phyloP scores from a whole-genome alignment of 2,888 invertebrate genomes.

The Erebia palarica region DNA sequence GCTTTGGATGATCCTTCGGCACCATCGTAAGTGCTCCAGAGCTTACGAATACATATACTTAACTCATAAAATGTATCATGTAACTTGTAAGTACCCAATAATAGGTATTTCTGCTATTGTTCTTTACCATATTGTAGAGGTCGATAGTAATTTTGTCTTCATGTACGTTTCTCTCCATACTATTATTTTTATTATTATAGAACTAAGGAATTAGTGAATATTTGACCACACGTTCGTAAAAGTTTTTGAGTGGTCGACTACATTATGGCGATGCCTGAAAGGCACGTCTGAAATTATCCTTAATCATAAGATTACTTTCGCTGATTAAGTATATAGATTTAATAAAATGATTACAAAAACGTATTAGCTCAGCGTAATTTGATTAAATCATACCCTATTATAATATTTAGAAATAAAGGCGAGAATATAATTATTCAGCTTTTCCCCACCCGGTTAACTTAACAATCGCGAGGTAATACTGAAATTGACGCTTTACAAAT shows the following conservation, averaged over 20 bases:
- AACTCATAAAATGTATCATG: neutral
- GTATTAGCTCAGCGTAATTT: neutral
- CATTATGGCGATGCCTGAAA: too few species aligned
- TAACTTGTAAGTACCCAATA: neutral
- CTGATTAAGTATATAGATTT: neutral
- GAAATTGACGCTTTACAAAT: constrained; percentile 16
- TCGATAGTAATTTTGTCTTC: too few species aligned
- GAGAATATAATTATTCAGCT: constrained; percentile 6
- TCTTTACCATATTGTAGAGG: neutral
- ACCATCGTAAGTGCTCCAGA: constrained; percentile 9
- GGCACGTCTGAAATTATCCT: too few species aligned
- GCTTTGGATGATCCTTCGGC: constrained; percentile 18
- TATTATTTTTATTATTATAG: too few species aligned
- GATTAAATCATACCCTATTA: neutral
- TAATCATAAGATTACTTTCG: neutral
- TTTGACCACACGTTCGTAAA: too few species aligned
- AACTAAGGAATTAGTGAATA: too few species aligned
- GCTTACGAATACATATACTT: constrained; percentile 1
- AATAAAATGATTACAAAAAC: neutral
- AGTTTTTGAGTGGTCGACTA: too few species aligned
- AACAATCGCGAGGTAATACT: neutral
- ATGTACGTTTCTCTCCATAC: too few species aligned
- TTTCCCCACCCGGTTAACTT: neutral
- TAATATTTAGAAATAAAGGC: constrained; percentile 3
- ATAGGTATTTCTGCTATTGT: neutral